phyloP scores from a whole-genome alignment of 2,797 vertebrate species.

The Mormyrus proboscirostris region DNA sequence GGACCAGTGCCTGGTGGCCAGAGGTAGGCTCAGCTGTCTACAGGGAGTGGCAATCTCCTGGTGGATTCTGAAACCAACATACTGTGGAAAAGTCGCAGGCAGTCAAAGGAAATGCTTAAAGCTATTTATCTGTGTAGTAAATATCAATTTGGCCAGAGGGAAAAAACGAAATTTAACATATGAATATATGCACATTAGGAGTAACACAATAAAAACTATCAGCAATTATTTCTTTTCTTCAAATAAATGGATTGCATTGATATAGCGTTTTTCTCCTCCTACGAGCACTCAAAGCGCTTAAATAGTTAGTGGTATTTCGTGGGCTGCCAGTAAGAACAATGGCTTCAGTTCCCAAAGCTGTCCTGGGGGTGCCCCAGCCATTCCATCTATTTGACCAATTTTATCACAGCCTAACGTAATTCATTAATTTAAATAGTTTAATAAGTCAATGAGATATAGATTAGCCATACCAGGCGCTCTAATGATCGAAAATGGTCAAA shows the following conservation, averaged over 20 bases:
- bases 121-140: neutral
- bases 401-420: neutral
- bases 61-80: neutral
- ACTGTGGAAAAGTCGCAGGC: neutral
- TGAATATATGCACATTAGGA: neutral
- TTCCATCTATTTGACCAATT: neutral
- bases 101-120: neutral
- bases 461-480: neutral
- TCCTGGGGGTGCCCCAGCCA: neutral
- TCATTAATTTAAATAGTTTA: neutral
- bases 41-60: neutral
- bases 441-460: neutral
- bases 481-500: neutral
- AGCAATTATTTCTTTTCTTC: neutral
- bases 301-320: neutral
- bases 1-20: neutral
- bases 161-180: neutral
- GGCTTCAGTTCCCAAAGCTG: neutral
- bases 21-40: neutral
- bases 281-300: too few species aligned
- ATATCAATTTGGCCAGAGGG: neutral
- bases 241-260: too few species aligned
- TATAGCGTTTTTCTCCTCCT: too few species aligned
- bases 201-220: neutral
- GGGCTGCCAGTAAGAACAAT: neutral